These are phyloP conservation scores for Oscarella lobularis DNA, from an alignment of 37 sponge, comb jelly and placozoan species.

Conservation along the genomic window DNA sequence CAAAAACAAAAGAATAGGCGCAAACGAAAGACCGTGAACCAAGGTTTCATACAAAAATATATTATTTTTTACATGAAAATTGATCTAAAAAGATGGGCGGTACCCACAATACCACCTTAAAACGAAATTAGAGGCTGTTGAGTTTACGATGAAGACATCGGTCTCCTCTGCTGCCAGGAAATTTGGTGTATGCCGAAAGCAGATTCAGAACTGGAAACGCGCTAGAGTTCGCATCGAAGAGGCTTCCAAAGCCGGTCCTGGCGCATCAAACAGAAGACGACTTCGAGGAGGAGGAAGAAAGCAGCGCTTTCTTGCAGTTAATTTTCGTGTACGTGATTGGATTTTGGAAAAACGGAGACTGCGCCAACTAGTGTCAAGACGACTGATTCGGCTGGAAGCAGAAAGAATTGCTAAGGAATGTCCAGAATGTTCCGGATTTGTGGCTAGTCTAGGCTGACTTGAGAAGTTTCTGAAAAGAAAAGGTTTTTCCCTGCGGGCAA, in stretches of 20 bases:
- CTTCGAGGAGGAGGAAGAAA: not conserved
- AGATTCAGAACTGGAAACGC: too few species aligned
- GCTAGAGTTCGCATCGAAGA: too few species aligned
- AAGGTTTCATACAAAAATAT: too few species aligned
- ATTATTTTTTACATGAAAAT: too few species aligned
- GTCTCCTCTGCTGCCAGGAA: not conserved
- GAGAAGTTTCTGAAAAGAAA: not conserved
- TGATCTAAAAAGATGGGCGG: too few species aligned
- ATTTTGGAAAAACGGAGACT: too few species aligned
- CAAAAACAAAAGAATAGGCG: too few species aligned
- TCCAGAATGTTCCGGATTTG: too few species aligned
- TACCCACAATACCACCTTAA: too few species aligned
- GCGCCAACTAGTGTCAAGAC: too few species aligned
- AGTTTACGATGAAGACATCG: not conserved
- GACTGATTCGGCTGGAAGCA: constrained; percentile 1
- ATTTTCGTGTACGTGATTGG: not conserved
- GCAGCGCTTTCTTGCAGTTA: not conserved
- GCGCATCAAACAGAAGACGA: not conserved
- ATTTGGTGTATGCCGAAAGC: not conserved
- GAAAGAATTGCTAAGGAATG: not conserved
- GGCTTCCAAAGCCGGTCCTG: too few species aligned
- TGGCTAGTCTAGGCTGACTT: not conserved
- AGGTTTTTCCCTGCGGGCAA: not conserved
- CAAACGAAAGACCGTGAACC: too few species aligned
- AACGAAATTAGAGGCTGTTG: not conserved